phyloP scores from a whole-genome alignment of 1,140 invertebrate genomes.

The Drosophila simulans region DNA sequence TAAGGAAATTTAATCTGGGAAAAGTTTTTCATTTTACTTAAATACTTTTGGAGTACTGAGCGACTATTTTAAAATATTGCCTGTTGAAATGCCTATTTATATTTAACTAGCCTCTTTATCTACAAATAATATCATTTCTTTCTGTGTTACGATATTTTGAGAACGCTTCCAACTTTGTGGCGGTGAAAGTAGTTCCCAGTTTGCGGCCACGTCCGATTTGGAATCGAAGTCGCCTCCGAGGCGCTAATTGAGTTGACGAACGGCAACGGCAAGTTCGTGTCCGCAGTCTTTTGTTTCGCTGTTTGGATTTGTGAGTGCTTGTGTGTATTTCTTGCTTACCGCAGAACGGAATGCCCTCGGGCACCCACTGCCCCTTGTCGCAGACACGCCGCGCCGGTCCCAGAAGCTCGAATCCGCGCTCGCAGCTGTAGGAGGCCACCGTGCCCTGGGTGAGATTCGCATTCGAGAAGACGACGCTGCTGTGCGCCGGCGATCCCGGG shows the following conservation, averaged over 20 bases:
- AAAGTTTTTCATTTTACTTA: too few relatives aligned
- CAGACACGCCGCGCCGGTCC: slow-evolving; percentile 93
- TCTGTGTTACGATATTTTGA: slow-evolving; percentile 49
- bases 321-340: slow-evolving; percentile 88
- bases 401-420: slow-evolving; percentile 95
- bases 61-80: not conserved
- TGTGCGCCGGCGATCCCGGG: slow-evolving; percentile 97
- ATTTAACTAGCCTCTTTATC: not conserved
- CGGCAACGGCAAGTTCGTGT: slow-evolving; percentile 62
- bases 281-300: slow-evolving; percentile 66
- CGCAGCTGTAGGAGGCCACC: slow-evolving; percentile 94
- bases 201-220: slow-evolving; percentile 10
- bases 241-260: slow-evolving; percentile 58
- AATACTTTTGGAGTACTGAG: too few relatives aligned
- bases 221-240: slow-evolving; percentile 34
- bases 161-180: slow-evolving; percentile 61
- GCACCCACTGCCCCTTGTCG: slow-evolving; percentile 93
- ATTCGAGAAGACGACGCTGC: slow-evolving; percentile 91
- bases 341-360: slow-evolving; percentile 96
- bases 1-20: too few relatives aligned
- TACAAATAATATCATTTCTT: not conserved
- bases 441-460: slow-evolving; percentile 88
- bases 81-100: not conserved
- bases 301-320: not conserved
- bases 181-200: slow-evolving; percentile 62